Percentiles rank a stretch among this genome's conserved stretches.
Conservation (phyloP, 2,113 vertebrate species). For the Eptesicus fuscus region DNA sequence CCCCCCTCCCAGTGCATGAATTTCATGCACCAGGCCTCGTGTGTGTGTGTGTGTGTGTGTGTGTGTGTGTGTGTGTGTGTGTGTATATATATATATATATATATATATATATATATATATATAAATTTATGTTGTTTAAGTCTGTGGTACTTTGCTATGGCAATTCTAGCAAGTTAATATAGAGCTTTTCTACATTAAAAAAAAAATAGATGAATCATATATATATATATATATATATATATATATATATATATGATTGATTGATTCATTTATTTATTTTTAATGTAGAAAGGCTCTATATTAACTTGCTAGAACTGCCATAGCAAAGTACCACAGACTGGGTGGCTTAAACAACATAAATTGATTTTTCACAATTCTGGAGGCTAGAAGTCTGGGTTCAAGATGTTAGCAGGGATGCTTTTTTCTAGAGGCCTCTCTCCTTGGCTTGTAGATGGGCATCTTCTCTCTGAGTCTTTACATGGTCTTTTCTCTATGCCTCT, state of each 20-base stretch:
- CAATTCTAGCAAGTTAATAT: too few species aligned
- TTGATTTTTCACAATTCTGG: background rate
- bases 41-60: too few species aligned
- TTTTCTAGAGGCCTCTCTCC: background rate
- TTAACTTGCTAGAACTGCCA: background rate
- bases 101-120: too few species aligned
- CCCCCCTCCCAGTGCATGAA: too few species aligned
- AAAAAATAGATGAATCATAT: too few species aligned
- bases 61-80: too few species aligned
- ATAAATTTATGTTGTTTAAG: too few species aligned
- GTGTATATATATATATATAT: too few species aligned
- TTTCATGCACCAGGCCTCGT: too few species aligned
- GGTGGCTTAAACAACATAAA: background rate
- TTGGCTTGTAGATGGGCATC: background rate
- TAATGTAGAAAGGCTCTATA: background rate
- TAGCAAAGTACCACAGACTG: background rate
- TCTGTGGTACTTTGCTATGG: too few species aligned
- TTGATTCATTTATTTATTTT: background rate
- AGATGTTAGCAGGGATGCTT: background rate
- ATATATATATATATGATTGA: background rate
- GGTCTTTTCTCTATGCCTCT: background rate
- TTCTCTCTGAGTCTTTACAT: background rate
- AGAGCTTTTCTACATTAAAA: too few species aligned
- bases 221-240: too few species aligned
- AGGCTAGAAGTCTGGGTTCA: background rate